phyloP scores from a whole-genome alignment of 2,888 invertebrate genomes.

The Lutraria lutraria region DNA sequence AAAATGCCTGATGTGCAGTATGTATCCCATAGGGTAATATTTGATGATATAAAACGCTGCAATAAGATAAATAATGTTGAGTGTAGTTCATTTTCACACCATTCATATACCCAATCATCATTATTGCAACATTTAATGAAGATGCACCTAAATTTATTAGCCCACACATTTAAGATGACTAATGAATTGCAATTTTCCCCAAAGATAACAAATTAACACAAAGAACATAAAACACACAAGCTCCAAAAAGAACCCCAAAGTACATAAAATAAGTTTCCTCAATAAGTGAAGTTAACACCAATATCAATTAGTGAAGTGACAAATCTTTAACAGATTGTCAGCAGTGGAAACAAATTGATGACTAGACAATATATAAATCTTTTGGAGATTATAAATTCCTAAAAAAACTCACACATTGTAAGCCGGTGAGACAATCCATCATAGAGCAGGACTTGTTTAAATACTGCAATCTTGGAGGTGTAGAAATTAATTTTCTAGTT shows the following conservation, averaged over 20 bases:
- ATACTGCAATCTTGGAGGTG: neutral
- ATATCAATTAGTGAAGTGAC: neutral
- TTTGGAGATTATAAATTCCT: neutral
- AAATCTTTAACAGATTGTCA: neutral
- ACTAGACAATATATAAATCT: neutral
- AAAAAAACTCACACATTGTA: neutral
- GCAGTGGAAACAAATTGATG: neutral
- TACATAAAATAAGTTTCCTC: neutral
- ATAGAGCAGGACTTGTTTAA: neutral
- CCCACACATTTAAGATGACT: neutral
- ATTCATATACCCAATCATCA: neutral
- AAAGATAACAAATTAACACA: neutral
- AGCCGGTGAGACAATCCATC: neutral
- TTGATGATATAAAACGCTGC: neutral
- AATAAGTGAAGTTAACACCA: neutral
- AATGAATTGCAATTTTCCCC: neutral
- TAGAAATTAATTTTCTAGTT: neutral
- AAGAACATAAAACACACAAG: neutral
- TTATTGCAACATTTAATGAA: neutral
- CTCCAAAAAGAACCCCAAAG: conserved; percentile 6
- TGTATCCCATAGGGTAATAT: neutral
- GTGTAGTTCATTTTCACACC: neutral
- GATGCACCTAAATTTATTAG: neutral
- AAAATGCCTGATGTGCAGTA: neutral
- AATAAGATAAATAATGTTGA: neutral